A percentile compares a stretch with the other conserved stretches of the same genome.
Evolutionary conservation across 2,797 vertebrate species (phyloP).

Genomic region (Spea hammondii): DNA sequence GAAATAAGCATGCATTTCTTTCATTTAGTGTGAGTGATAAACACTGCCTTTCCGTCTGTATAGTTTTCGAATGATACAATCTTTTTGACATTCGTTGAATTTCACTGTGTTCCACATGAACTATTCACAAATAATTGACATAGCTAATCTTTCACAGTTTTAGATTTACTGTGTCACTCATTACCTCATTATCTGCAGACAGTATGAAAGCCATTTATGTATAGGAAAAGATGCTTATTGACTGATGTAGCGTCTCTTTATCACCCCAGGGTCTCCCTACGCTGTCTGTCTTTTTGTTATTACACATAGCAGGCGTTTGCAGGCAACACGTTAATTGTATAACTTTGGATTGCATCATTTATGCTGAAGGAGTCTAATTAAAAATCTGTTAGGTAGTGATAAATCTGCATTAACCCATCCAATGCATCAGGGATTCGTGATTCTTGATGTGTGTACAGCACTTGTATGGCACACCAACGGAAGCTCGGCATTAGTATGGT

Average conservation of each 20-base stretch:
- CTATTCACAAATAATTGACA: constrained; percentile 1
- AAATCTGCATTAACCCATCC: too few species aligned
- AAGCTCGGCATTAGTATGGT: too few species aligned
- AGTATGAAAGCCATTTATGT: background rate
- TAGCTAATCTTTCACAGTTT: background rate
- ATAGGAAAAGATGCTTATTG: background rate
- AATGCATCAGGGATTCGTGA: too few species aligned
- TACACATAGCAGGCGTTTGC: background rate
- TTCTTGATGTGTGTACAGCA: too few species aligned
- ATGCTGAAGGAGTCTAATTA: background rate
- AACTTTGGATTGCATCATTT: background rate
- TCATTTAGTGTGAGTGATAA: too few species aligned
- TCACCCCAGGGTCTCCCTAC: background rate
- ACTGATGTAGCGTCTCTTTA: background rate
- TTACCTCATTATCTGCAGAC: constrained; percentile 1
- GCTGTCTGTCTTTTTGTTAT: background rate
- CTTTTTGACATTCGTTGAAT: too few species aligned
- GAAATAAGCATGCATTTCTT: too few species aligned
- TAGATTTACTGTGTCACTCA: constrained; percentile 1
- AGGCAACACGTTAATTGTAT: background rate
- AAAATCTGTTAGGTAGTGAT: too few species aligned
- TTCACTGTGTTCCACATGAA: background rate
- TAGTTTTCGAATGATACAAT: too few species aligned
- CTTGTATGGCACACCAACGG: too few species aligned
- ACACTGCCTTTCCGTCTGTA: too few species aligned